phyloP scores from a whole-genome alignment of 2,797 vertebrate genomes.

The Alauda arvensis region DNA sequence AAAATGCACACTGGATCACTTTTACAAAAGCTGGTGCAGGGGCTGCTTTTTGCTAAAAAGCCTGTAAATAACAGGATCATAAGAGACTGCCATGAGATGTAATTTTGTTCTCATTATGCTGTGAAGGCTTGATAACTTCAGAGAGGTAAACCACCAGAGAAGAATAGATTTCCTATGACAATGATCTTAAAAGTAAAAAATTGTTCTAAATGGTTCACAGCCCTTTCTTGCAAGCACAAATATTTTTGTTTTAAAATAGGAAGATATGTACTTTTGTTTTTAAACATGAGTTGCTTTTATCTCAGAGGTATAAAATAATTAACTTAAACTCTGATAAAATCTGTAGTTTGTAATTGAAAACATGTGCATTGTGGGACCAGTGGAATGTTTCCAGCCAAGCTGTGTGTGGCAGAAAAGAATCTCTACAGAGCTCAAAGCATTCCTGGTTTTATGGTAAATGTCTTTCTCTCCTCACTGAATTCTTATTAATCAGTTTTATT shows the following conservation, averaged over 20 bases:
- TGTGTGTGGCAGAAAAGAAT: constrained; percentile 71
- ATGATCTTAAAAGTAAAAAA: constrained; percentile 1
- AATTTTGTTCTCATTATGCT: constrained; percentile 52
- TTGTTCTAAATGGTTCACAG: background rate
- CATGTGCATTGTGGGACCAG: constrained; percentile 55
- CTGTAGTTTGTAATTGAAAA: constrained; percentile 67
- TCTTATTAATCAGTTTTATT: constrained; percentile 74
- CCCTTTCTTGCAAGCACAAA: constrained; percentile 18
- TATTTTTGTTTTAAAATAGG: constrained; percentile 28
- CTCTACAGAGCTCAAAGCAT: constrained; percentile 67
- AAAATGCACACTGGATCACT: background rate
- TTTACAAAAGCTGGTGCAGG: constrained; percentile 12
- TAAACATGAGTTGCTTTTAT: constrained; percentile 61
- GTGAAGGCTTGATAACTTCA: constrained; percentile 30
- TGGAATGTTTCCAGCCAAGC: constrained; percentile 55
- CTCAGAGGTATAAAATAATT: constrained; percentile 61
- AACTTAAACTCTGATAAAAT: constrained; percentile 63
- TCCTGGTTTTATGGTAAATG: constrained; percentile 69
- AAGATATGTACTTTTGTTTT: constrained; percentile 40
- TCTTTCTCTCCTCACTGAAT: constrained; percentile 63
- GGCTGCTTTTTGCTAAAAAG: background rate
- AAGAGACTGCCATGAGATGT: background rate
- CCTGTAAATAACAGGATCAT: constrained; percentile 35
- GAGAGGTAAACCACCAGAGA: constrained; percentile 29
- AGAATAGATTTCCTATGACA: constrained; percentile 10